Base-by-base conservation (phyloP, 2,888 invertebrate species). In the Laspeyria flexula region DNA sequence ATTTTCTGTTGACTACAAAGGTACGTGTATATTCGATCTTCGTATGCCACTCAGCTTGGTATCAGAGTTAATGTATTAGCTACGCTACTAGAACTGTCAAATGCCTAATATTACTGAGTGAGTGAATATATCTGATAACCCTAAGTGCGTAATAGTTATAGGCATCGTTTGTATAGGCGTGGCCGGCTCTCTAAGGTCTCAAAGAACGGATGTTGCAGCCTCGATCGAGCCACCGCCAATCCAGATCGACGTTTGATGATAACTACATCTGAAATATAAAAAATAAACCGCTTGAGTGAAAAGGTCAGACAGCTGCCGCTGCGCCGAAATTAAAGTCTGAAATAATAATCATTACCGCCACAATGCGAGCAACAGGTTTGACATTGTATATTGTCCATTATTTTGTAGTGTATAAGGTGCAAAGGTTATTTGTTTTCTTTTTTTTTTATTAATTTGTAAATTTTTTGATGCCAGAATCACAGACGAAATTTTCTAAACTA, bases 201-300 rank as follows among this genome's bases (percentile, higher is more conserved):
- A 86, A 81, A 76, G 83, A 87, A 77, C 88, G 90, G 88, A 89
- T 88, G 86, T 86, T 77, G 83, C 83, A 87, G 87, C 88, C 88
- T 88, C 87, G 86, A 73, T 80, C 75, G 68, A 60, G 56, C 66
- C 65, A 72, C 75, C 69, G 73, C 74, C 74, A 78, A 79, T 82
- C 78, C 85, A 83, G 86, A 87, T 88, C 85, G 68, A 77, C 77
- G 79, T 81, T 81, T 81, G 84, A 85, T 83, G 88, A 89, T 89
- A 88, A 88, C 80, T 76, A 77, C 77, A 79, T 83, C 83, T 77
- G 81, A 85, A 83, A 79, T 79, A 82, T 75, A 71, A 72, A 77
- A 77, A 81, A 79, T 66, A 77, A 73, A 75, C 55, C 71, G 72
- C 63, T 77, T 84, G 88, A 90, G 86, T 85, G 88, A 90, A 91